Evolutionary conservation across 1,140 invertebrate species (phyloP).

Genomic region (Marisa cornuarietis): DNA sequence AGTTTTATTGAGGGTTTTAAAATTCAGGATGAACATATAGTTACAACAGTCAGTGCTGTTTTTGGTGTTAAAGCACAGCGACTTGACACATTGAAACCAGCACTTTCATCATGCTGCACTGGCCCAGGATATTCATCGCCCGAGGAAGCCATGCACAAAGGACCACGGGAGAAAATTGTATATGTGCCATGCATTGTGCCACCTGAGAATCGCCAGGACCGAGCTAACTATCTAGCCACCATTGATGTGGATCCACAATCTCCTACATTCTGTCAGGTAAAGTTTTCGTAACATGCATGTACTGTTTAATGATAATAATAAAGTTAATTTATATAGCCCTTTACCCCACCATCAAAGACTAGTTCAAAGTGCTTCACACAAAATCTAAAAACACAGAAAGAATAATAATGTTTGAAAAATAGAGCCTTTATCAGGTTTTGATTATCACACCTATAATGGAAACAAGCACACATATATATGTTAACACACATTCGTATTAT

Average conservation of each 20-base stretch:
- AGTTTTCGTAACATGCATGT: too few relatives aligned
- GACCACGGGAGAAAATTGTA: conserved; percentile 83
- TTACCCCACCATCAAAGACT: too few relatives aligned
- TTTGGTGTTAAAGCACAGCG: conserved; percentile 14
- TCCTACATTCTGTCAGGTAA: conserved; percentile 84
- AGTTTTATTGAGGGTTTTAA: not conserved
- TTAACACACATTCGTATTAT: not conserved
- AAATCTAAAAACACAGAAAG: too few relatives aligned
- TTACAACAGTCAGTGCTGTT: not conserved
- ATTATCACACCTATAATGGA: not conserved
- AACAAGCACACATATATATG: not conserved
- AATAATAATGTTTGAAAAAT: too few relatives aligned
- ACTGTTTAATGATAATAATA: too few relatives aligned
- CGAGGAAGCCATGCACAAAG: conserved; percentile 80
- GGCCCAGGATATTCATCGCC: conserved; percentile 71
- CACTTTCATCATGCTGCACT: conserved; percentile 30
- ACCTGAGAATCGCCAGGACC: conserved; percentile 34
- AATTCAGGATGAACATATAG: not conserved
- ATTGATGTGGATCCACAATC: conserved; percentile 91
- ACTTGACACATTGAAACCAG: conserved; percentile 7
- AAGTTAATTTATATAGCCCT: too few relatives aligned
- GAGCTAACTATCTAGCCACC: conserved; percentile 87
- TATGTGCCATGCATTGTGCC: conserved; percentile 80
- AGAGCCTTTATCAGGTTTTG: too few relatives aligned
- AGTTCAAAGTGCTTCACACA: too few relatives aligned